Conservation (phyloP, 2,888 invertebrate species). For the Pterobdella sp. region DNA sequence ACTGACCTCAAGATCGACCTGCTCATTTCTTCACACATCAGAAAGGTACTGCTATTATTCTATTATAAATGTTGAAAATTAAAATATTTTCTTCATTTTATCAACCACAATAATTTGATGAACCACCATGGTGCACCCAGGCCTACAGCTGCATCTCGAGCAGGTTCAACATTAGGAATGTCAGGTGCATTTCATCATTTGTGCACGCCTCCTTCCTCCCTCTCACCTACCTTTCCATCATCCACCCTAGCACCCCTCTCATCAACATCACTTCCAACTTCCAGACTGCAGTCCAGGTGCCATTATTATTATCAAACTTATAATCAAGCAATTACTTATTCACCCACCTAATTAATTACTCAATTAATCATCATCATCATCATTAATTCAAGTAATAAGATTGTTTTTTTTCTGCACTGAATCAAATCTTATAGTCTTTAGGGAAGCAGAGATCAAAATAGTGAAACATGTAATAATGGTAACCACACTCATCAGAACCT, state of each 20-base stretch:
- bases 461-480: too few relatives aligned
- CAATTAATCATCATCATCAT: too few relatives aligned
- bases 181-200: constrained; percentile 11
- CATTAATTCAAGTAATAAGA: too few relatives aligned
- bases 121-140: not conserved
- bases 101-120: not conserved
- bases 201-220: constrained; percentile 15
- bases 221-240: constrained; percentile 18
- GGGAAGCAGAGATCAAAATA: too few relatives aligned
- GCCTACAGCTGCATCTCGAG: constrained; percentile 24
- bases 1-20: constrained; percentile 20
- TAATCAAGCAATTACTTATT: too few relatives aligned
- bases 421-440: too few relatives aligned
- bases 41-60: constrained; percentile 7
- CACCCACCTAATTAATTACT: too few relatives aligned
- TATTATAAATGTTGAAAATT: not conserved
- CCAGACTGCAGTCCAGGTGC: constrained; percentile 24
- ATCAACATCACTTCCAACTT: constrained; percentile 5
- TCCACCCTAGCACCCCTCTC: not conserved
- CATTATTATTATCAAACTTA: too few relatives aligned
- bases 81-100: not conserved
- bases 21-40: not conserved
- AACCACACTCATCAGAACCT: constrained; percentile 18
- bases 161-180: not conserved
- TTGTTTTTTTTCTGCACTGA: too few relatives aligned